Evolutionary conservation across 2,797 vertebrate genomes (phyloP).

Genomic region (Vireo griseus): DNA sequence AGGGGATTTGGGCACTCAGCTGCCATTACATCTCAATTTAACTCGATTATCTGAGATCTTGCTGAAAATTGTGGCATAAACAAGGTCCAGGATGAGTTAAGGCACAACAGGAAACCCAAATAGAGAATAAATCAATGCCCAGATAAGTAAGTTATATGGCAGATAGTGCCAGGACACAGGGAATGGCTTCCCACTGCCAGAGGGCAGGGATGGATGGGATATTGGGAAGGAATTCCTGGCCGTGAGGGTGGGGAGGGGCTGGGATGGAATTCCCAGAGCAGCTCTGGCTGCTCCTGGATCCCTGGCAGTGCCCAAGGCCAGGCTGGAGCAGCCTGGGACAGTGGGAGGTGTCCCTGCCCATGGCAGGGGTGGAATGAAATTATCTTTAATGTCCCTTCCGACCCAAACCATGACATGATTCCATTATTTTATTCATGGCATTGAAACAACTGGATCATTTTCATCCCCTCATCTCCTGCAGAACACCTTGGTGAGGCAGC

Average conservation of each 20-base stretch:
- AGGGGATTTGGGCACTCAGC: background rate
- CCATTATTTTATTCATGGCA: no score
- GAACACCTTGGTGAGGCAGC: background rate
- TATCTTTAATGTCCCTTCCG: background rate
- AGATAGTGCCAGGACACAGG: background rate
- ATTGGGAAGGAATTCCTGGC: accelerated
- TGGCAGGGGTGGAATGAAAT: background rate
- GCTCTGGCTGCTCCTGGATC: background rate
- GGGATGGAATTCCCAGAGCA: background rate
- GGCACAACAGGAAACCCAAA: background rate
- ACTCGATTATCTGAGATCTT: background rate
- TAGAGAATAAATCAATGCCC: background rate
- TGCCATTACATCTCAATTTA: background rate
- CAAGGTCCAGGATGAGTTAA: background rate
- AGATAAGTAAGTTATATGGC: background rate
- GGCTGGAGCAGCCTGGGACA: accelerated
- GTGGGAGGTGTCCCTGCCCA: background rate
- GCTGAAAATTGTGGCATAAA: background rate
- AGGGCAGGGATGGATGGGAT: background rate
- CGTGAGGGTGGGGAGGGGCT: background rate
- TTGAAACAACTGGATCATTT: background rate
- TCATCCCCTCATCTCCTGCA: background rate
- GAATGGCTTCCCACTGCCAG: background rate
- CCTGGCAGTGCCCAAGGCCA: background rate
- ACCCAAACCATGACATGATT: background rate